Percentiles rank a stretch among this genome's conserved stretches.
Evolutionary conservation across 1,140 invertebrate genomes (phyloP).

Genomic region (Drosophila bocqueti): DNA sequence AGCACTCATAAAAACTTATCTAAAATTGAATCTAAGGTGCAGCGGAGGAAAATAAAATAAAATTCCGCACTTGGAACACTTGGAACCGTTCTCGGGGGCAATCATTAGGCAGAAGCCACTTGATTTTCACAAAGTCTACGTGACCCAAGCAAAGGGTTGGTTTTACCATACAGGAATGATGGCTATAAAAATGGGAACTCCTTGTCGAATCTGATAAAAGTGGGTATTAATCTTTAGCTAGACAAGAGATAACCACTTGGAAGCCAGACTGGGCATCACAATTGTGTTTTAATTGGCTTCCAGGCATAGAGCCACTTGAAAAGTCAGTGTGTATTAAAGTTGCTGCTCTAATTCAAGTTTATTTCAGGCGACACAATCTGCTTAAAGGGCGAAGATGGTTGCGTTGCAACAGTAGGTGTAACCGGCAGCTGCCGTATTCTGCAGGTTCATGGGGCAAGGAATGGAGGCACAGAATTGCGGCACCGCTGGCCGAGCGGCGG

Average conservation of each 20-base stretch:
- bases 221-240: neutral
- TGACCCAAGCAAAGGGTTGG: slow-evolving; percentile 2
- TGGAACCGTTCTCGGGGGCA: slow-evolving; percentile 42
- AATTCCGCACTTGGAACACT: slow-evolving; percentile 62
- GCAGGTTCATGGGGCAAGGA: slow-evolving; percentile 28
- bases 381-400: slow-evolving; percentile 25
- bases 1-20: slow-evolving; percentile 68
- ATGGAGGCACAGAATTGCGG: slow-evolving; percentile 21
- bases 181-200: neutral
- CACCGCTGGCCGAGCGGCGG: slow-evolving; percentile 4
- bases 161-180: slow-evolving; percentile 11
- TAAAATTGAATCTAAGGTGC: slow-evolving; percentile 77
- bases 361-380: neutral
- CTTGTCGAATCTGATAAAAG: neutral
- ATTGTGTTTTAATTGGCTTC: slow-evolving; percentile 1
- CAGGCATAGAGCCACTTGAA: neutral
- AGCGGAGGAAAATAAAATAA: slow-evolving; percentile 44
- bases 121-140: slow-evolving; percentile 12
- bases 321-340: neutral
- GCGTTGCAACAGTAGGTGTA: slow-evolving; percentile 51
- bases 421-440: slow-evolving; percentile 33
- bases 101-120: slow-evolving; percentile 28
- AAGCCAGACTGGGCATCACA: neutral
- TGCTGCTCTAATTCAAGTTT: neutral
- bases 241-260: neutral